Base-by-base conservation (phyloP, 2,888 invertebrate genomes). In the Hedychridium roseum region DNA sequence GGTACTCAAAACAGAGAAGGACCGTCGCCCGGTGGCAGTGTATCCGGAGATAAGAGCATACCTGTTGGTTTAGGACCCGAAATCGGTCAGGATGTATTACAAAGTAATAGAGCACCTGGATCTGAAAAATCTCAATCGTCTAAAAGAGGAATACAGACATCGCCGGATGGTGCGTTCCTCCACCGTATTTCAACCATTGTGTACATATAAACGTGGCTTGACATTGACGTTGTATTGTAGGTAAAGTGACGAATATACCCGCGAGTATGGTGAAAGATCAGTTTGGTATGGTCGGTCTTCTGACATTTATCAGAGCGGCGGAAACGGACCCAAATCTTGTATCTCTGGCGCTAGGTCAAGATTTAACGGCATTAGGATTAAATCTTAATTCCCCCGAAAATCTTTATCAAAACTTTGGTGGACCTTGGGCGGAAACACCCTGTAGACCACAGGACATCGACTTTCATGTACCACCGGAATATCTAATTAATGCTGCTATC, bases 381-480 rank as follows among this genome's bases (percentile, higher is more conserved):
- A 98, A 99, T 85, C 88, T 99, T 78, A 98, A 98, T 82, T 95
- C 97, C 68, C 93, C 96, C 56, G 98, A 98, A 84, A 94, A 94
- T 82, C 86, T 99, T 70, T 97, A 97, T 85, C 94, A 95, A 79
- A 97, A 94, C 72, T 99, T 99, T 82, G 97, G 95, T 73, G 99
- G 98, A 55, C 99, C 99, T 11, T 99, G 97, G 95, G 93, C 96
- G 75, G 98, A 98, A 80, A 89, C 91, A 78, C 95, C 98, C 43
- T 96, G 97, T 85, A 88, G 98, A 82, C 95, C 97, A 71, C 97
- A 98, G 83, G 99, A 99, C 82, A 94, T 98, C 81, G 97, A 97
- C 83, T 97, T 91, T 82, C 94, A 94, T 79, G 97, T 97, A 81
- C 97, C 97, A 77, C 92, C 94, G 60, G 99, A 99, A 84, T 99